Evolutionary conservation across 2,888 invertebrate genomes (phyloP).

Genomic region (Steinernema scapterisci): DNA sequence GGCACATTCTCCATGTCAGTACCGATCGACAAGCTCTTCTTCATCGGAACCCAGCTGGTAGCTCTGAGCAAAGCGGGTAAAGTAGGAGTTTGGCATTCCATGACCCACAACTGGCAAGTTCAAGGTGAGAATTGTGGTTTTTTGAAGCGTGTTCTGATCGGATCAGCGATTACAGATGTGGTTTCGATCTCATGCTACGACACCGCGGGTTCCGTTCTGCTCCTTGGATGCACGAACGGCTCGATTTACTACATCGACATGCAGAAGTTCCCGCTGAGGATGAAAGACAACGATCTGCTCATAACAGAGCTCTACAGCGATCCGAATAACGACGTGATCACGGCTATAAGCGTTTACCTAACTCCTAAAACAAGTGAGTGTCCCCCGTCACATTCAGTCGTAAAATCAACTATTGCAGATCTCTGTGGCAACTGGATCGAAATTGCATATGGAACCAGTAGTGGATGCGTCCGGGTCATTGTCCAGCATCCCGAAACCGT

Average conservation of each 20-base stretch:
- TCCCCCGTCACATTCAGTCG: not conserved
- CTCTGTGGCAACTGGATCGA: conserved; percentile 99
- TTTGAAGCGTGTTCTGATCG: not conserved
- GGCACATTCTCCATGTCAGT: conserved; percentile 72
- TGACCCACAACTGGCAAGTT: conserved; percentile 95
- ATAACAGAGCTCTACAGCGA: conserved; percentile 92
- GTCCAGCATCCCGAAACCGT: conserved; percentile 99
- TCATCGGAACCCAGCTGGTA: conserved; percentile 96
- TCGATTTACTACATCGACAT: conserved; percentile 77
- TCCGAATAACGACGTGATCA: conserved; percentile 90
- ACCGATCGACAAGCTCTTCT: conserved; percentile 90
- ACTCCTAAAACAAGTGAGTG: conserved; percentile 97
- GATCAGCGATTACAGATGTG: conserved; percentile 74
- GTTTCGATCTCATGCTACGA: conserved; percentile 93
- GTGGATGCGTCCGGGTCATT: conserved; percentile 90
- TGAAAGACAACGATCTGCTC: conserved; percentile 97
- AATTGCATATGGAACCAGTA: conserved; percentile 94
- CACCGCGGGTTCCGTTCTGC: conserved; percentile 86
- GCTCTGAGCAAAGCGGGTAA: conserved; percentile 88
- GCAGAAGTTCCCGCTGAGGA: conserved; percentile 96
- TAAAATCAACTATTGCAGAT: conserved; percentile 72
- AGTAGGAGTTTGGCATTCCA: conserved; percentile 98
- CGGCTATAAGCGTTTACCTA: conserved; percentile 94
- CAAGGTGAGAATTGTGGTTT: conserved; percentile 47
- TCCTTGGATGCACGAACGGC: conserved; percentile 93